Evolutionary conservation across 2,888 invertebrate genomes (phyloP).

Genomic region (Dysmachus trigonus): DNA sequence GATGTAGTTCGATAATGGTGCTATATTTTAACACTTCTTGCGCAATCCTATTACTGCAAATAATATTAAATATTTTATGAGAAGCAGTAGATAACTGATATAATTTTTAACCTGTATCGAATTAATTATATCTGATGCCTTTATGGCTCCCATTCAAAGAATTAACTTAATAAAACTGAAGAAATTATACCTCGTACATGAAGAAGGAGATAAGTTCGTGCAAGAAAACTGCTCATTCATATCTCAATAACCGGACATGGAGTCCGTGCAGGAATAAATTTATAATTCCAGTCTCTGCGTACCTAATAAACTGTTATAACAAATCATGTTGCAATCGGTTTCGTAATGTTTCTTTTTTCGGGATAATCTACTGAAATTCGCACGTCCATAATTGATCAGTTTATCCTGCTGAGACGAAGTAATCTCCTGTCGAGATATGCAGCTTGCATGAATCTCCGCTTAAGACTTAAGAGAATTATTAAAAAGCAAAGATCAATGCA

Average conservation of each 20-base stretch:
- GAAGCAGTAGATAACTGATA: background rate
- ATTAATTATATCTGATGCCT: background rate
- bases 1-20: background rate
- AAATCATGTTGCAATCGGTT: background rate
- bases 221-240: background rate
- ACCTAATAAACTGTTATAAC: slow-evolving; percentile 6
- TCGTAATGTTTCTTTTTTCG: background rate
- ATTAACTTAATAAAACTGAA: background rate
- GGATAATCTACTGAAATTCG: slow-evolving; percentile 21
- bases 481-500: background rate
- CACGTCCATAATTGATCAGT: slow-evolving; percentile 29
- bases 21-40: background rate
- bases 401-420: slow-evolving; percentile 31
- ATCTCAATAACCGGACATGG: background rate
- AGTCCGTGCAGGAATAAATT: background rate
- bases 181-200: background rate
- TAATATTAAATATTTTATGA: background rate
- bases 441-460: background rate
- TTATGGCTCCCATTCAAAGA: background rate
- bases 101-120: background rate
- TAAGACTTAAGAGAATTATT: background rate
- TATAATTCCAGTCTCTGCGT: background rate
- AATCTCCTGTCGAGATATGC: background rate
- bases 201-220: background rate
- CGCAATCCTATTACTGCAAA: background rate